phyloP scores from a whole-genome alignment of 2,797 vertebrate genomes.

The Miichthys miiuy region DNA sequence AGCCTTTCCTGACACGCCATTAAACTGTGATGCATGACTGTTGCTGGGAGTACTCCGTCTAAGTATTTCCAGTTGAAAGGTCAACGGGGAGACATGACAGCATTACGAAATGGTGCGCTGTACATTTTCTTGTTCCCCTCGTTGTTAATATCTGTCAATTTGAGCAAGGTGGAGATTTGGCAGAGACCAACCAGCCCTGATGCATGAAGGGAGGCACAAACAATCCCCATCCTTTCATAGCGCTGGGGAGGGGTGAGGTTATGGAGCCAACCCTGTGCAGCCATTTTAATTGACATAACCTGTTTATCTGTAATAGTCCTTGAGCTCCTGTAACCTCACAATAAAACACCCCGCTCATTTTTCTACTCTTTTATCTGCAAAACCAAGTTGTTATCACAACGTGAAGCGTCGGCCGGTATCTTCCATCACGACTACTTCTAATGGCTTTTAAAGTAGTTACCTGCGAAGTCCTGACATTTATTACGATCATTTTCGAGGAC shows the following conservation, averaged over 20 bases:
- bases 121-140: conserved; percentile 44
- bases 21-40: conserved; percentile 82
- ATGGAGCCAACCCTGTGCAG: conserved; percentile 10
- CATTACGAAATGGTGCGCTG: conserved; percentile 45
- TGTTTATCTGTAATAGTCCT: conserved; percentile 78
- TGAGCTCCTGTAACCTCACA: conserved; percentile 63
- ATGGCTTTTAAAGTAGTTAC: conserved; percentile 99
- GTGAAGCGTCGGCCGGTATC: conserved; percentile 84
- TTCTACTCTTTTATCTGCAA: conserved; percentile 62
- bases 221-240: not conserved
- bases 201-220: conserved; percentile 8
- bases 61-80: conserved; percentile 80
- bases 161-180: conserved; percentile 37
- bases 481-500: conserved; percentile 94
- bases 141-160: conserved; percentile 50
- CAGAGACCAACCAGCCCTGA: not conserved
- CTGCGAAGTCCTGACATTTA: conserved; percentile 96
- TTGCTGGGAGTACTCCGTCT: conserved; percentile 55
- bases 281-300: conserved; percentile 74
- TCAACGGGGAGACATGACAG: conserved; percentile 75
- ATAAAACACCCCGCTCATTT: conserved; percentile 71
- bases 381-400: conserved; percentile 91
- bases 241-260: not conserved
- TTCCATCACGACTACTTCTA: conserved; percentile 94
- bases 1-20: conserved; percentile 77